phyloP scores from a whole-genome alignment of 2,797 vertebrate species.

The Austrolebias charrua region DNA sequence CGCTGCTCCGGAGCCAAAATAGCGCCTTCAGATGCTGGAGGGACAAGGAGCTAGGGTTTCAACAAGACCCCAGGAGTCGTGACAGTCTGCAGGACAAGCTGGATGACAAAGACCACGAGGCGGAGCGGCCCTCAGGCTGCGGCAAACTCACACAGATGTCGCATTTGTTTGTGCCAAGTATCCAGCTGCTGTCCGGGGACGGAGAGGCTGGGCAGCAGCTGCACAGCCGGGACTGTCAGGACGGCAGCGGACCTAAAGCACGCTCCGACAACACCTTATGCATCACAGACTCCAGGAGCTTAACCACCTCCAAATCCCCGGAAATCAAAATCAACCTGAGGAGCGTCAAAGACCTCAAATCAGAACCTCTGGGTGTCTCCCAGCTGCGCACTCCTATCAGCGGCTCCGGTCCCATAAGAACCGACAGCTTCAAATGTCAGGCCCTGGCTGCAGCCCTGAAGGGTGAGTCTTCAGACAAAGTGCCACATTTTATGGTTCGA shows the following conservation, averaged over 20 bases:
- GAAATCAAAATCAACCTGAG: slow-evolving; percentile 91
- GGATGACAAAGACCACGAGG: slow-evolving; percentile 68
- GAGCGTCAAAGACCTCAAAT: slow-evolving; percentile 77
- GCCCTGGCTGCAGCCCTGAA: slow-evolving; percentile 73
- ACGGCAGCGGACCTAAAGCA: slow-evolving; percentile 25
- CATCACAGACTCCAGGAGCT: slow-evolving; percentile 47
- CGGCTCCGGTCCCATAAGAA: slow-evolving; percentile 62
- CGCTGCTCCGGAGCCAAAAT: slow-evolving; percentile 91
- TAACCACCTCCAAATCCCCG: slow-evolving; percentile 81
- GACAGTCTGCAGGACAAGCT: slow-evolving; percentile 65
- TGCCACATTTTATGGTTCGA: slow-evolving; percentile 91
- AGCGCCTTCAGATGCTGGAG: slow-evolving; percentile 96
- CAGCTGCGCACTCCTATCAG: slow-evolving; percentile 84
- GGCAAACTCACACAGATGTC: slow-evolving; percentile 89
- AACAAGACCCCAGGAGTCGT: slow-evolving; percentile 79
- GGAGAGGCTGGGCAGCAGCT: slow-evolving; percentile 68
- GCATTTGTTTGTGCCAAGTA: slow-evolving; percentile 91
- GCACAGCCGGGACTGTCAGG: slow-evolving; percentile 64
- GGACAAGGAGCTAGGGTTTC: slow-evolving; percentile 86
- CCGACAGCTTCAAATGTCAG: slow-evolving; percentile 80
- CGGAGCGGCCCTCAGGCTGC: slow-evolving; percentile 57
- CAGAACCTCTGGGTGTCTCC: slow-evolving; percentile 82
- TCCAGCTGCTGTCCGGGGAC: slow-evolving; percentile 82
- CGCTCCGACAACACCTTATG: slow-evolving; percentile 55
- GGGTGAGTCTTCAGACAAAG: slow-evolving; percentile 84